Evolutionary conservation across 2,113 vertebrate genomes (phyloP), one percentile per base, ranked within the genome.

Genomic region (Notarius quadriscutis): DNA sequence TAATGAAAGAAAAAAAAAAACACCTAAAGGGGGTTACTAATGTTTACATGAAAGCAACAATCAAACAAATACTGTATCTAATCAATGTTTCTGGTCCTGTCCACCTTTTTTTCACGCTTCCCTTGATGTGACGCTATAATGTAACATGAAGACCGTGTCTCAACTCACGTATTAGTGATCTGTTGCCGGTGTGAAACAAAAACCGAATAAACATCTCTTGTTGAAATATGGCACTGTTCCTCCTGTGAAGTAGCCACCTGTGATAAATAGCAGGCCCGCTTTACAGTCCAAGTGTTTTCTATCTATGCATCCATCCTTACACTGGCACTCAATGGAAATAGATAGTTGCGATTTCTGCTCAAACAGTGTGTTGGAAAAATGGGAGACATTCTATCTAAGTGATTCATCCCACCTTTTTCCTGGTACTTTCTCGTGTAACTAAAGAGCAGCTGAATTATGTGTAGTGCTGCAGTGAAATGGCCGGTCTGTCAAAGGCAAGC

Each of bases 311-410:
- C 74, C 57, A 71, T 78, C 87, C 51, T 78, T 89, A 20, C 78
- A 86, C 15, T 65, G 62, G 79, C 51, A 11, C 60, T 82, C 15
- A 53, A 77, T 89, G 83, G 60, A 51, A 87, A 89, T 87, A 67
- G 77, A 85, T 86, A 48, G 69, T n/a, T 50, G 12, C 57, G 79
- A 81, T 89, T 86, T 88, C 83, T 82, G 57, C 67, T 84, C 82
- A 85, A 60, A 85, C 82, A 81, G 50, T 69, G 69, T 60, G 75
- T 75, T 88, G 5, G 72, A 88, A 81, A 88, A 84, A 86, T 65
- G 84, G 81, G 9, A 62, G 83, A 89, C 83, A 87, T 75, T 65
- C 86, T 85, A 86, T 89, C 83, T 88, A 79, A 86, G 79, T 74
- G 89, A 83, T 90, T 86, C 80, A 83, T 63, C 60, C 74, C 17